These are phyloP conservation scores for Cryptomyrus ogoouensis DNA, from an alignment of 2,113 vertebrate species.

Conservation along the genomic window DNA sequence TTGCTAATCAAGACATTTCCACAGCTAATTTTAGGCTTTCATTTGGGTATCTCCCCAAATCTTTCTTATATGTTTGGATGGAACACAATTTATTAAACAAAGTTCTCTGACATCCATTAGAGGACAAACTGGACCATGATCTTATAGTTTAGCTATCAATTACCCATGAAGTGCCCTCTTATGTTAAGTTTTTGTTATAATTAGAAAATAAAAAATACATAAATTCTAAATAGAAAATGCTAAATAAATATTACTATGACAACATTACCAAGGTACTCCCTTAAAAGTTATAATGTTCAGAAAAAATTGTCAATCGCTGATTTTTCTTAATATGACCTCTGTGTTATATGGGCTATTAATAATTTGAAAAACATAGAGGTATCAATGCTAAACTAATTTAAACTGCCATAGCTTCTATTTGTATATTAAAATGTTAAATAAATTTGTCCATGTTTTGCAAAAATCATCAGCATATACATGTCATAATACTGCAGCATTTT, in stretches of 20 bases:
- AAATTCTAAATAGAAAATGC: background rate
- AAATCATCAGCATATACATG: background rate
- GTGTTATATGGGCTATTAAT: background rate
- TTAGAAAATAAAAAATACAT: background rate
- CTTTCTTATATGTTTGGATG: background rate
- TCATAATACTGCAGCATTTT: background rate
- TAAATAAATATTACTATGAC: background rate
- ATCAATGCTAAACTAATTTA: background rate
- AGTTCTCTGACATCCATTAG: background rate
- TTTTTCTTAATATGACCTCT: background rate
- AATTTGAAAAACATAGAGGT: background rate
- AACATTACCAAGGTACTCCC: background rate
- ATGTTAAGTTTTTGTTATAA: background rate
- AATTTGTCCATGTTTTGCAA: background rate
- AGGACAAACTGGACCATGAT: background rate
- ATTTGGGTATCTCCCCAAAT: background rate
- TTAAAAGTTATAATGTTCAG: background rate
- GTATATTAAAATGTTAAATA: background rate
- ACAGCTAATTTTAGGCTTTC: background rate
- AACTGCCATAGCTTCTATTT: background rate
- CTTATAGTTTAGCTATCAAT: background rate
- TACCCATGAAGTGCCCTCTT: background rate
- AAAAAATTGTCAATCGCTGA: background rate
- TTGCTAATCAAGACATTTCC: background rate
- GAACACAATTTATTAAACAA: background rate